A percentile compares a stretch with the other conserved stretches of the same genome.
Conservation (phyloP, 2,888 invertebrate species). For the Morpho achilles region DNA sequence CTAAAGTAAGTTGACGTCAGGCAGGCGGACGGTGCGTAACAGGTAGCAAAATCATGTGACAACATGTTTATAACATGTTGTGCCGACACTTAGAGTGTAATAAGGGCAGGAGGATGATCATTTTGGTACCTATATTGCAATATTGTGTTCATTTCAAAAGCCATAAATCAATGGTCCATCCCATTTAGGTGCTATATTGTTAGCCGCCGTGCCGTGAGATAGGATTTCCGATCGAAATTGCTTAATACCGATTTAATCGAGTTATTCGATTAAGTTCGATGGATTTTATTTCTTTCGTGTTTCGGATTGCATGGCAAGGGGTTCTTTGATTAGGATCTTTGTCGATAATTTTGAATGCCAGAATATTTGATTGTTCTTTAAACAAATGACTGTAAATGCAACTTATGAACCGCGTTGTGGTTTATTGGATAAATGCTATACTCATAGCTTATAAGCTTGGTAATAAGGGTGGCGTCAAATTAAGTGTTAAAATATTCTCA, state of each 20-base stretch:
- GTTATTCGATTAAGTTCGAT: neutral
- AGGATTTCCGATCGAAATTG: constrained; percentile 19
- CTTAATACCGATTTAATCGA: constrained; percentile 14
- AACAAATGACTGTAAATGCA: neutral
- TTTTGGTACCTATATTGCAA: no score
- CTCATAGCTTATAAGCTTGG: no score
- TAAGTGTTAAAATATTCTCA: no score
- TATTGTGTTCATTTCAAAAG: no score
- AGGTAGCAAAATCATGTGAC: no score
- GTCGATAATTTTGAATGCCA: neutral
- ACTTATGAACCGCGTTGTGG: constrained; percentile 4
- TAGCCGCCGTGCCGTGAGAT: constrained; percentile 14
- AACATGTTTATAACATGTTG: no score
- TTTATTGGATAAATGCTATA: neutral
- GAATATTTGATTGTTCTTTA: constrained; percentile 1
- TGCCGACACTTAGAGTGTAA: no score
- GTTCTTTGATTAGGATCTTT: constrained; percentile 3
- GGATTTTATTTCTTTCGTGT: constrained; percentile 10
- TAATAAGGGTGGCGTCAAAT: no score
- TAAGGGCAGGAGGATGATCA: no score
- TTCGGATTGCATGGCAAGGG: constrained; percentile 8
- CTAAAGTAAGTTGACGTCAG: no score
- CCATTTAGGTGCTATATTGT: neutral
- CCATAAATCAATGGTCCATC: constrained; percentile 1
- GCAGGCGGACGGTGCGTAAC: no score